Percentiles rank a stretch among this genome's conserved stretches.
Evolutionary conservation across 2,888 invertebrate genomes (phyloP).

Genomic region (Machimus rusticus): DNA sequence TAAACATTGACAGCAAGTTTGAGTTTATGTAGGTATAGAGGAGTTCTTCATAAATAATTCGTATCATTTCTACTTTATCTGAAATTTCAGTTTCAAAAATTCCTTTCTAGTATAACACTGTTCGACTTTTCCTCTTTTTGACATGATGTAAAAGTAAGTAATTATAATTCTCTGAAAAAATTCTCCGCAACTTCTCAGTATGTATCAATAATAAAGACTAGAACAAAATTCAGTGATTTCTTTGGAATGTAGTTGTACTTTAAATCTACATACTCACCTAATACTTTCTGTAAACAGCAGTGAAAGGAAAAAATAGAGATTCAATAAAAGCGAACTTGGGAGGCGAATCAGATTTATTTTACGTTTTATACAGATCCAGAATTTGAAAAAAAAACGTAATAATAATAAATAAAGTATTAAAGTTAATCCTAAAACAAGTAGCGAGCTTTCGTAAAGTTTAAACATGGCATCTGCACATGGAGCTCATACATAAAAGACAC

Average conservation of each 20-base stretch:
- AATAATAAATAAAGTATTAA: not conserved
- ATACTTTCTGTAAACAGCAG: not conserved
- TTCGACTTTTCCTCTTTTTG: no score
- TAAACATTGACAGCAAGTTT: not conserved
- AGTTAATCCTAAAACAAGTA: not conserved
- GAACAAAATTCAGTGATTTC: not conserved
- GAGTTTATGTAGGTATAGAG: not conserved
- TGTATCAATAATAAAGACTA: not conserved
- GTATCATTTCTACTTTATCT: no score
- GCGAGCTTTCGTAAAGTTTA: not conserved
- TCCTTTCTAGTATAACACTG: no score
- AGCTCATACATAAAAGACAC: not conserved
- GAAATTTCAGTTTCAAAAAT: no score
- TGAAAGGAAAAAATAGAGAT: not conserved
- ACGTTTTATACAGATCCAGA: not conserved
- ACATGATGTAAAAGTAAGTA: no score
- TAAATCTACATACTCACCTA: not conserved
- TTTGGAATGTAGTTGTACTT: not conserved
- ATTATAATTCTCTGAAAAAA: not conserved
- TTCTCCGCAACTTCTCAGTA: not conserved
- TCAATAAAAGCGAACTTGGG: not conserved
- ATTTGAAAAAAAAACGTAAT: constrained; percentile 4
- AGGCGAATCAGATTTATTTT: constrained; percentile 30
- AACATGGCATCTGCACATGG: not conserved
- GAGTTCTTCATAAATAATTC: no score